These are phyloP conservation scores for Tyrophagus putrescentiae DNA, from an alignment of 1,140 invertebrate species.

Conservation along the genomic window DNA sequence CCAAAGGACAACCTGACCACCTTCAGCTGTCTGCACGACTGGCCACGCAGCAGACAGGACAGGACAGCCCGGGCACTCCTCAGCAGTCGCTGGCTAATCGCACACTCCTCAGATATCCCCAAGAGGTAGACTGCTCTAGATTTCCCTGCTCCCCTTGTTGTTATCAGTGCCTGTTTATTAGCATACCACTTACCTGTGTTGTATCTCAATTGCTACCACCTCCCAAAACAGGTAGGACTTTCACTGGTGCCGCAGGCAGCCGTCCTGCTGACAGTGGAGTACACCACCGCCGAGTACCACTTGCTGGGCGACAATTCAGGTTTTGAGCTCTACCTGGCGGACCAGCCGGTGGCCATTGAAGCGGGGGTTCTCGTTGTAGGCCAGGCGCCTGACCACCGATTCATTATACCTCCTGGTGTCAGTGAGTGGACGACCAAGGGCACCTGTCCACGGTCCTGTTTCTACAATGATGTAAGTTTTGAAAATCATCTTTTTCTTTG, in stretches of 20 bases:
- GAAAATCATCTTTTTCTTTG: neutral
- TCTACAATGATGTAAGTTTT: slow-evolving; percentile 1
- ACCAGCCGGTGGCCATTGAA: neutral
- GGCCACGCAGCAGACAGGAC: neutral
- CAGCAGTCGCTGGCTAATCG: neutral
- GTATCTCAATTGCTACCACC: no score
- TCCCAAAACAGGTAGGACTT: no score
- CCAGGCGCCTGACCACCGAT: neutral
- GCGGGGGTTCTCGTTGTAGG: neutral
- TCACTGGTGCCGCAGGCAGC: no score
- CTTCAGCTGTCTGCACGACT: neutral
- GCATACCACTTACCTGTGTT: no score
- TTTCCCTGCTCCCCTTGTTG: no score
- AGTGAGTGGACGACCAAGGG: neutral
- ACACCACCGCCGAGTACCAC: neutral
- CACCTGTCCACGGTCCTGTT: neutral
- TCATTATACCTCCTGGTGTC: neutral
- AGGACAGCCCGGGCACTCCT: no score
- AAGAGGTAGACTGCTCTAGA: no score
- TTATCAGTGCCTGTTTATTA: no score
- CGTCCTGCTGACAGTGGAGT: slow-evolving; percentile 1
- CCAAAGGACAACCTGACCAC: neutral
- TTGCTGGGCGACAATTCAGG: neutral
- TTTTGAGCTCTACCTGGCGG: neutral
- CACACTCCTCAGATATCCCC: neutral